phyloP scores from a whole-genome alignment of 2,797 vertebrate genomes.

The Phataginus tricuspis region DNA sequence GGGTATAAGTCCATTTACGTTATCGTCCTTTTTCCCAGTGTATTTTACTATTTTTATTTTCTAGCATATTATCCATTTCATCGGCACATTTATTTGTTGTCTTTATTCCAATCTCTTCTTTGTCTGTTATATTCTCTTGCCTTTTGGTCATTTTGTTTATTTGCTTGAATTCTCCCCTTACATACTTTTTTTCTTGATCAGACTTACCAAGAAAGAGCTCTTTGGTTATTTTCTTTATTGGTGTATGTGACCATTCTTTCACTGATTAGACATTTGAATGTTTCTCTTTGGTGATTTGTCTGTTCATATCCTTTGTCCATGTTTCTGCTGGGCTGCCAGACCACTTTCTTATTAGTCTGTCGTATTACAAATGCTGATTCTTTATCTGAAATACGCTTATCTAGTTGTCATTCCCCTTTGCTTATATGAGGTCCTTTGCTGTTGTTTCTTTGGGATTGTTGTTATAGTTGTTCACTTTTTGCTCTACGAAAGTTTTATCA shows the following conservation, averaged over 20 bases:
- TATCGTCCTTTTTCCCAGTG: not conserved
- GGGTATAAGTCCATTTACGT: not conserved
- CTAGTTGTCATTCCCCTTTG: not conserved
- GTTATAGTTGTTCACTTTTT: not conserved
- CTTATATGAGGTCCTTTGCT: not conserved
- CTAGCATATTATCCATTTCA: not conserved
- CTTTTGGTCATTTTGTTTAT: not conserved
- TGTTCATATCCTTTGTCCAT: not conserved
- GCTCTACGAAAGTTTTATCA: not conserved
- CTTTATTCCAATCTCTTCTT: not conserved
- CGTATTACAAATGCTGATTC: not conserved
- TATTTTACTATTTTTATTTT: conserved; percentile 43
- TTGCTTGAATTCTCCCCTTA: not conserved
- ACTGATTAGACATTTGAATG: not conserved
- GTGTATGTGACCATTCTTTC: not conserved
- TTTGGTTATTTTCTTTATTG: not conserved
- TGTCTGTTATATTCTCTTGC: not conserved
- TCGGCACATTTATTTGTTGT: not conserved
- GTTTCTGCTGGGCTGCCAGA: not conserved
- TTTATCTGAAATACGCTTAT: not conserved
- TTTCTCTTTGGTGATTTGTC: not conserved
- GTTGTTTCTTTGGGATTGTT: not conserved
- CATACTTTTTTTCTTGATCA: not conserved
- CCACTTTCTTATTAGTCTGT: not conserved
- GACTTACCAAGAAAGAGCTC: not conserved